These are phyloP conservation scores for Jordanella pulchra DNA, from an alignment of 2,797 vertebrate species.

Conservation along the genomic window DNA sequence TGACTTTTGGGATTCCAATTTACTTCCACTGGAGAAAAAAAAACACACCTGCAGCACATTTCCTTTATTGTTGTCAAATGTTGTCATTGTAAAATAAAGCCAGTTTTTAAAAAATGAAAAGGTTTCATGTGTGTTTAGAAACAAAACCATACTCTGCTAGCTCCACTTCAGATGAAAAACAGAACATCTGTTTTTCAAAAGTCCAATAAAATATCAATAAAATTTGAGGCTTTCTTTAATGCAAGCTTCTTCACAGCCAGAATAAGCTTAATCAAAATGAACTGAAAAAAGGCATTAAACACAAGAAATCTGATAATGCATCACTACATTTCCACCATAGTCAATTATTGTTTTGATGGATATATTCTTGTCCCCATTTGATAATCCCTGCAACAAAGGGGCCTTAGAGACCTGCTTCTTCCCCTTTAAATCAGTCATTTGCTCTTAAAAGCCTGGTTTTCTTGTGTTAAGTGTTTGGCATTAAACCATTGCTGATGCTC, in stretches of 20 bases:
- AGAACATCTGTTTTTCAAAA: neutral
- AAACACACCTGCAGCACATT: neutral
- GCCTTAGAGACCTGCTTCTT: slow-evolving; percentile 3
- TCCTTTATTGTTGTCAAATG: neutral
- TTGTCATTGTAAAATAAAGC: neutral
- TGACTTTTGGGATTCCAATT: too few relatives aligned
- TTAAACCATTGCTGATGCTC: slow-evolving; percentile 9
- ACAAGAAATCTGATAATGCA: slow-evolving; percentile 1
- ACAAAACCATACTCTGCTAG: neutral
- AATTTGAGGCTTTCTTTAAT: neutral
- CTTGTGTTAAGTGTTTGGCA: slow-evolving; percentile 11
- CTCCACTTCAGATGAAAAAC: neutral
- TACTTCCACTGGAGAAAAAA: too few relatives aligned
- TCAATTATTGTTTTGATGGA: slow-evolving; percentile 6
- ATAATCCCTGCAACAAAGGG: slow-evolving; percentile 14
- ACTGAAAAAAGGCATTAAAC: neutral
- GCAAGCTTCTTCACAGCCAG: neutral
- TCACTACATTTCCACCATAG: neutral
- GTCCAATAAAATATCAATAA: neutral
- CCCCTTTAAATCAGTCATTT: slow-evolving; percentile 14
- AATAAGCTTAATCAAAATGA: neutral
- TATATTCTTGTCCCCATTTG: slow-evolving; percentile 28
- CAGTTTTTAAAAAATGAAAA: neutral
- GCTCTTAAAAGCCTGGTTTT: slow-evolving; percentile 17
- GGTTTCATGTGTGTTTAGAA: neutral